Evolutionary conservation across 2,888 invertebrate genomes (phyloP).

Genomic region (Drosophila diplacantha): DNA sequence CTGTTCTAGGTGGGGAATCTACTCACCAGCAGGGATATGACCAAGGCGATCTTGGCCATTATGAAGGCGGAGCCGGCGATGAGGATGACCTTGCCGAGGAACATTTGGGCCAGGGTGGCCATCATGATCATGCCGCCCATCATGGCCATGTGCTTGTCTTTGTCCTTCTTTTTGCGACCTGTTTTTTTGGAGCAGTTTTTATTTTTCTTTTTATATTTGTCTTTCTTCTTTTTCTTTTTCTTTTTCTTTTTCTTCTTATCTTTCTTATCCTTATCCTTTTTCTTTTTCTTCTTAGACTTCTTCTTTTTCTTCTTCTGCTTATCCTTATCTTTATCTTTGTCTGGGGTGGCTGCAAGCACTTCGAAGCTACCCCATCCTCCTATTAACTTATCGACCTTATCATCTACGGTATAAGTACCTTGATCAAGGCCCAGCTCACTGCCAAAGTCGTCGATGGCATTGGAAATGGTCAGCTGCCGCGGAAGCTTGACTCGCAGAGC

Average conservation of each 20-base stretch:
- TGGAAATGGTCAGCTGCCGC: constrained; percentile 50
- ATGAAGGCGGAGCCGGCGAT: constrained; percentile 83
- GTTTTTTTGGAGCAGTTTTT: constrained; percentile 70
- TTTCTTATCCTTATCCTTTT: constrained; percentile 23
- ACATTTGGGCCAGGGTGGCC: constrained; percentile 83
- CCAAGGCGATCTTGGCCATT: constrained; percentile 82
- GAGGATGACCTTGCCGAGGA: constrained; percentile 83
- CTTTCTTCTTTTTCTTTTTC: constrained; percentile 34
- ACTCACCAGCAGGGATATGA: constrained; percentile 80
- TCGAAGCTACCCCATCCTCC: constrained; percentile 52
- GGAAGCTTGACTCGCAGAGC: constrained; percentile 67
- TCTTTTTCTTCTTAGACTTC: constrained; percentile 17
- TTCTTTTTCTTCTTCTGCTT: constrained; percentile 17
- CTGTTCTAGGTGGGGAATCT: constrained; percentile 4
- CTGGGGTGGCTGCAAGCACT: constrained; percentile 34
- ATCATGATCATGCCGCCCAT: constrained; percentile 82
- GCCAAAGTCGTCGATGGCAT: constrained; percentile 64
- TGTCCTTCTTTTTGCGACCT: constrained; percentile 80
- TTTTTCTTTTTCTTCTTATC: constrained; percentile 40
- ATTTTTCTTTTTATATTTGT: constrained; percentile 48
- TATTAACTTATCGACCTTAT: constrained; percentile 68
- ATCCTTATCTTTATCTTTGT: constrained; percentile 27
- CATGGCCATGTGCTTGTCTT: constrained; percentile 79
- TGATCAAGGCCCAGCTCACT: constrained; percentile 56
- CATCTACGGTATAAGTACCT: constrained; percentile 75